Conservation (phyloP, 2,797 vertebrate species). For the Sebastes hubbsi region DNA sequence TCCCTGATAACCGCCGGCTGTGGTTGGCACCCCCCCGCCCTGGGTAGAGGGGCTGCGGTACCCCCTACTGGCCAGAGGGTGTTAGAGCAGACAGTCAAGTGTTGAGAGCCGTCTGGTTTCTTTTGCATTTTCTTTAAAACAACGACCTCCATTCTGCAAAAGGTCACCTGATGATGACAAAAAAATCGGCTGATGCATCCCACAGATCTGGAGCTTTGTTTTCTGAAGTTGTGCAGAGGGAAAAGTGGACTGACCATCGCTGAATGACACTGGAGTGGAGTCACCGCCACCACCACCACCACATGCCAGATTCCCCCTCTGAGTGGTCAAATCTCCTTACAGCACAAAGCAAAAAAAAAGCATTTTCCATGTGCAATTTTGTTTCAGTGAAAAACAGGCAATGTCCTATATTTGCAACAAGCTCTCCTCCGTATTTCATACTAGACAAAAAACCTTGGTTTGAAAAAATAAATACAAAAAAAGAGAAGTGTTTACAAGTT, state of each 20-base stretch:
- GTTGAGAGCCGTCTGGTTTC: slow-evolving; percentile 40
- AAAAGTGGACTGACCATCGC: slow-evolving; percentile 42
- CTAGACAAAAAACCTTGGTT: slow-evolving; percentile 60
- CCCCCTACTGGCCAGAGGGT: slow-evolving; percentile 60
- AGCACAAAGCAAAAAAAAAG: slow-evolving; percentile 64
- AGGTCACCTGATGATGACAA: slow-evolving; percentile 24
- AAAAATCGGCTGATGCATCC: slow-evolving; percentile 28
- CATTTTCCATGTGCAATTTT: slow-evolving; percentile 70
- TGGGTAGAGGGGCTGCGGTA: slow-evolving; percentile 37
- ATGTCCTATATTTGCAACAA: slow-evolving; percentile 64
- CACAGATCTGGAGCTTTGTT: slow-evolving; percentile 36
- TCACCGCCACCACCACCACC: slow-evolving; percentile 1
- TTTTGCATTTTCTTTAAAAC: slow-evolving; percentile 45
- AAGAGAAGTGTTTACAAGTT: slow-evolving; percentile 62
- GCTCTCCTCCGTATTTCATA: slow-evolving; percentile 48
- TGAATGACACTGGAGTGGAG: slow-evolving; percentile 43
- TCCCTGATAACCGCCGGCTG: slow-evolving; percentile 78
- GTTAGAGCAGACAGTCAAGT: slow-evolving; percentile 55
- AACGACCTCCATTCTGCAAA: slow-evolving; percentile 26
- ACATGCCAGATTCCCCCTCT: slow-evolving; percentile 30
- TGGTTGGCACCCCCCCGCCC: slow-evolving; percentile 42
- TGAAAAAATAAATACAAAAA: slow-evolving; percentile 64
- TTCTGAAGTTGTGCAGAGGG: slow-evolving; percentile 63
- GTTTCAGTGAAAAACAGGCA: slow-evolving; percentile 68
- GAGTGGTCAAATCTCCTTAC: slow-evolving; percentile 62